These are phyloP conservation scores for Epizoanthus scotinus DNA, from an alignment of 92 coral and sea anemone species.

Conservation along the genomic window DNA sequence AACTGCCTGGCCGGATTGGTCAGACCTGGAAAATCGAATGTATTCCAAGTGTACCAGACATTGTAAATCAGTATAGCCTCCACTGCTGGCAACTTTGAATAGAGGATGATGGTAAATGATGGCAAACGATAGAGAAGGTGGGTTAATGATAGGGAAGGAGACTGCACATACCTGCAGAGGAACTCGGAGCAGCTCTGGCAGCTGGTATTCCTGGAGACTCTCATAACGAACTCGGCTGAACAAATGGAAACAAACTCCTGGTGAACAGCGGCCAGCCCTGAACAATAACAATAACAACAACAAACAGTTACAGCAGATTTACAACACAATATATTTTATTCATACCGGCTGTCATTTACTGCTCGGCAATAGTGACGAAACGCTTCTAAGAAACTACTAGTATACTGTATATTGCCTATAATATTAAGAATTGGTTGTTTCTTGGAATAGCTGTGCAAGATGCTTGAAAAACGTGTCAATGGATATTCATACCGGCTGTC, in stretches of 20 bases:
- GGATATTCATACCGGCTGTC: too few relatives aligned
- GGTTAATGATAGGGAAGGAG: not conserved
- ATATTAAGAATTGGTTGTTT: too few relatives aligned
- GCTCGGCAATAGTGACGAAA: too few relatives aligned
- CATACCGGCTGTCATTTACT: too few relatives aligned
- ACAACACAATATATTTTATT: not conserved
- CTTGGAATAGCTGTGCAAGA: too few relatives aligned
- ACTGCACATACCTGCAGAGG: conserved; percentile 78
- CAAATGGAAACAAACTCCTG: conserved; percentile 89
- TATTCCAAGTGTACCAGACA: too few relatives aligned
- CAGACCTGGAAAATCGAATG: too few relatives aligned
- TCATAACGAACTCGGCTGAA: conserved; percentile 90
- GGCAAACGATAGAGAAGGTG: not conserved
- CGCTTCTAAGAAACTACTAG: not conserved
- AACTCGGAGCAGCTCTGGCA: conserved; percentile 86
- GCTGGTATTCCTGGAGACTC: conserved; percentile 88
- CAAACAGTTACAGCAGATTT: not conserved
- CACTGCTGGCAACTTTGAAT: too few relatives aligned
- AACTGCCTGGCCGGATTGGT: too few relatives aligned
- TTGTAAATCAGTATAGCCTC: too few relatives aligned
- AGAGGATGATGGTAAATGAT: not conserved
- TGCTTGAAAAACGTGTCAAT: too few relatives aligned
- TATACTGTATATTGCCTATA: too few relatives aligned
- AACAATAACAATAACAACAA: not conserved
- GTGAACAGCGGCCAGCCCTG: conserved; percentile 99